Evolutionary conservation across 2,888 invertebrate species (phyloP).

Genomic region (Congeria kusceri): DNA sequence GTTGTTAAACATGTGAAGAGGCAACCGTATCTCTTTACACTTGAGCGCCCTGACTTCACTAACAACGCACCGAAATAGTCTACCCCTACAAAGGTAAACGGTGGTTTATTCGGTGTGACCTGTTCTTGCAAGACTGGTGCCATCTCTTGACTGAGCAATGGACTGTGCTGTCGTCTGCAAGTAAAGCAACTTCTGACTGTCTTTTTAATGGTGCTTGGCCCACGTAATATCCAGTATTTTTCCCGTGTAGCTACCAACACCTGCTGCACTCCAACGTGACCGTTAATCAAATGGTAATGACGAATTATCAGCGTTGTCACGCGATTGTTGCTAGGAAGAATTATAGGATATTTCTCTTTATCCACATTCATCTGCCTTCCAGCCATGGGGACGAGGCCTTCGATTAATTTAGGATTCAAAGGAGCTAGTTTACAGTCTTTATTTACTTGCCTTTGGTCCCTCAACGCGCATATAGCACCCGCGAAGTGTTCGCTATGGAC

Average conservation of each 20-base stretch:
- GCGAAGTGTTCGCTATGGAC: no score
- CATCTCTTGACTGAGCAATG: no score
- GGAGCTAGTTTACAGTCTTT: constrained; percentile 20
- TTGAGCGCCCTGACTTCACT: no score
- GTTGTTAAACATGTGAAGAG: no score
- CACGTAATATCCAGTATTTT: constrained; percentile 9
- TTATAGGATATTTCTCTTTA: neutral
- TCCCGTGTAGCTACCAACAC: constrained; percentile 13
- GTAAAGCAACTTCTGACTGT: constrained; percentile 3
- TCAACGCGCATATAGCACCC: constrained; percentile 15
- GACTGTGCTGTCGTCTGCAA: no score
- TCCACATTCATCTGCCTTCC: neutral
- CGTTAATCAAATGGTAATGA: constrained; percentile 1
- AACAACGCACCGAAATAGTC: no score
- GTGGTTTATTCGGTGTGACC: no score
- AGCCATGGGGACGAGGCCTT: constrained; percentile 1
- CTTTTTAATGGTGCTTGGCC: constrained; percentile 7
- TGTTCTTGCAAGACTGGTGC: no score
- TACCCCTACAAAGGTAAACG: no score
- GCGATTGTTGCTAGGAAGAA: constrained; percentile 6
- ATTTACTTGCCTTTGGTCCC: constrained; percentile 15
- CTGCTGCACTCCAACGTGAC: constrained; percentile 18
- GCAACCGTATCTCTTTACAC: no score
- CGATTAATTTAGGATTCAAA: constrained; percentile 16
- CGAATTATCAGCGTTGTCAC: constrained; percentile 20